phyloP scores from a whole-genome alignment of 2,888 invertebrate genomes.

The Imbricaverruca yamaguchii region DNA sequence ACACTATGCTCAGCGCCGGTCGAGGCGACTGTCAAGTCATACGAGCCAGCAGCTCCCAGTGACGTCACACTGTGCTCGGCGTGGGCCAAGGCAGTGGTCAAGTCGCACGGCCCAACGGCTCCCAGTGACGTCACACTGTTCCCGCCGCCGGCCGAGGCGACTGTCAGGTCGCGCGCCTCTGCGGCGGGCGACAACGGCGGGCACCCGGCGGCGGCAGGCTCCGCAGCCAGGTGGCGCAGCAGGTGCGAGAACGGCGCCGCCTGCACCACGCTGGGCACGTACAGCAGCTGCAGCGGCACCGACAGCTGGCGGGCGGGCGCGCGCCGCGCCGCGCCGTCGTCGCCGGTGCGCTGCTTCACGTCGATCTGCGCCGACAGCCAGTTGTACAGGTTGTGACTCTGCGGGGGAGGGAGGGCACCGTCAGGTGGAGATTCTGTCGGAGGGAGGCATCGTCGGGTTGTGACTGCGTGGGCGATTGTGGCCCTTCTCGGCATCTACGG shows the following conservation, averaged over 20 bases:
- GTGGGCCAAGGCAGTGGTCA: too few relatives aligned
- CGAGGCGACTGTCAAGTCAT: too few relatives aligned
- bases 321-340: neutral
- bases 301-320: neutral
- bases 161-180: neutral
- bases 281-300: neutral
- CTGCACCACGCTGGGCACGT: neutral
- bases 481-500: too few relatives aligned
- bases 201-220: neutral
- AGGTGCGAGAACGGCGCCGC: neutral
- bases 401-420: neutral
- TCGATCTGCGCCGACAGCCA: conserved; percentile 12
- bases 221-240: neutral
- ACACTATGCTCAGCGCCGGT: too few relatives aligned
- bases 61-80: too few relatives aligned
- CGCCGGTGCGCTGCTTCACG: neutral
- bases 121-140: too few relatives aligned
- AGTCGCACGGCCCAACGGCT: too few relatives aligned
- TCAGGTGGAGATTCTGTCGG: too few relatives aligned
- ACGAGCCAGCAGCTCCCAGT: too few relatives aligned
- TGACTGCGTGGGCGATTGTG: too few relatives aligned
- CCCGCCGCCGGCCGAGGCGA: neutral
- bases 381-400: conserved; percentile 12
- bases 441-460: too few relatives aligned
- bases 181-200: too few relatives aligned